Evolutionary conservation across 2,888 invertebrate species (phyloP), one percentile per base, ranked within the genome.

Genomic region (Steinernema carpocapsae): DNA sequence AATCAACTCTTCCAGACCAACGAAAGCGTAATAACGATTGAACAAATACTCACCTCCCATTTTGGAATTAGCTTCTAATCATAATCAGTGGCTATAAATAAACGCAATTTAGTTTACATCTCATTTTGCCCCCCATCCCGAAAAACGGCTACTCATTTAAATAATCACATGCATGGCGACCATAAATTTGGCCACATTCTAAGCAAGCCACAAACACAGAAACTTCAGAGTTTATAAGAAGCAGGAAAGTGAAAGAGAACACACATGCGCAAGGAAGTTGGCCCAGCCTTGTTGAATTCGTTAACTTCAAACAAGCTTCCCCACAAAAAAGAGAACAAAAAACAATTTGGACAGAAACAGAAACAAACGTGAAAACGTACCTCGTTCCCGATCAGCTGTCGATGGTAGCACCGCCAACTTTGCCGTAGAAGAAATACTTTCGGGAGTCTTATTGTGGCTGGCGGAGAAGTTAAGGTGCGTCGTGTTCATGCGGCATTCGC

Each of bases 401-500:
- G 64, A 64, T 64, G 64, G 64, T 29, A 64, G 26, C 64, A 64
- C 64, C 64, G 64, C 64, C 64, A 64, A 64, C 64, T 64, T 64
- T 64, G 64, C 64, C 64, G 64, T 37, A 17, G 64, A 64, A 29
- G 64, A 26, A 32, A 26, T 32, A 26, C 37, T 64, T 26, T 32
- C 32, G 64, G 52, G 24, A 12, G 32, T 64, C 64, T 26, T 29
- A 64, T 64, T 64, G 2, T 64, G 37, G 37, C 19, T 64, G 64
- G 64, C 64, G 64, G 32, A 17, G 64, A 64, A 64, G 64, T 64
- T 64, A 64, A 64, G 64, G 64, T 64, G 64, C 64, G 64, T 64
- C 64, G 64, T 64, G 64, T 64, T 64, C 64, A 64, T 64, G 64
- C 64, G 64, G 64, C 64, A 64, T 64, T 64, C 64, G 64, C 64